Evolutionary conservation across 2,888 invertebrate genomes (phyloP), one percentile per base, ranked within the genome.

Genomic region (Ormia ochracea): DNA sequence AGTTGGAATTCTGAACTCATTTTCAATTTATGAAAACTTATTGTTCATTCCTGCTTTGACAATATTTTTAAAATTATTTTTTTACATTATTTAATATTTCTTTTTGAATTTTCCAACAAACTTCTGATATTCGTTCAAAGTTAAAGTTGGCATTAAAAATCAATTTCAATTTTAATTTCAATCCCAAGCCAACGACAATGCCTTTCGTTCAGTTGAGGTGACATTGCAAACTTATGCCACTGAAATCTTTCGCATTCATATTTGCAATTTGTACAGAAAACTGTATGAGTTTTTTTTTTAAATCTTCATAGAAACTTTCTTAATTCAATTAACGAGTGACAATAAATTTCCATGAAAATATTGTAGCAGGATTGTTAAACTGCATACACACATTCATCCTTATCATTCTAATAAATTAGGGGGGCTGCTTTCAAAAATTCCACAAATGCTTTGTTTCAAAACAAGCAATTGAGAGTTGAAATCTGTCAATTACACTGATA

Each of bases 271-370:
- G 21, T 19, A 23, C 33, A 50, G 17, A 50, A 65, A 48, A 48
- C 36, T 63, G 21, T 6, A 48, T 48, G 48, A 36, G 3, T 33
- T 26, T 28, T 28, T 31, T 59, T 59, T 5, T 45, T 3, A 9
- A 4, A 14, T 14, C 17, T 33, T 19, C 43, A 68, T 33, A 33
- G 43, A 68, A 54, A 56, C 28, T 68, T 68, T 68, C 56, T 56
- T 58, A 59, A 69, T 69, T 59, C 48, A 69, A 69, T 58, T 69
- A 69, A 58, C 36, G 58, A 12, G 48, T 69, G 58, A 58, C 69
- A 69, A 48, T 69, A 58, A 69, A 69, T 45, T 48, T 56, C 26
- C 26, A 38, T 48, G 26, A 45, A 48, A 38, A 19, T 38, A 43
- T n/a, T 58, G 6, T 58, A 5, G 26, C 12, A 33, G 2, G 10